phyloP scores from a whole-genome alignment of 2,888 invertebrate genomes.

The Chaetogeoica ovagalla region DNA sequence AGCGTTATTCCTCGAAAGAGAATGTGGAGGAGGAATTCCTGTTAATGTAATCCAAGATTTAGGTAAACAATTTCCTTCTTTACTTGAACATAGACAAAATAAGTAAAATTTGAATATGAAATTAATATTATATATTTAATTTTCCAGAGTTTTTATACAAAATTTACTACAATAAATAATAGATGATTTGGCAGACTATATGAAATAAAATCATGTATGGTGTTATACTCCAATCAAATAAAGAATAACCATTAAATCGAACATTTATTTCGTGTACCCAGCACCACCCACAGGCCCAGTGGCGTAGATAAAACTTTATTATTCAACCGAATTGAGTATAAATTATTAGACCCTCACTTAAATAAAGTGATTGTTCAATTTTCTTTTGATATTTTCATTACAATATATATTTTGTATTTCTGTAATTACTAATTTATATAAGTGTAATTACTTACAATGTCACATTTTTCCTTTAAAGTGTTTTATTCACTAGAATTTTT shows the following conservation, averaged over 20 bases:
- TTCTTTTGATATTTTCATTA: constrained; percentile 29
- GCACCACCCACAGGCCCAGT: too few species aligned
- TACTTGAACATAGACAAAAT: background rate
- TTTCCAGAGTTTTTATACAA: constrained; percentile 35
- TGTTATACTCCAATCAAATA: background rate
- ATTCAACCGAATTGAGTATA: too few species aligned
- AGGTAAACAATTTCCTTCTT: constrained; percentile 7
- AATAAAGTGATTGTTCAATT: constrained; percentile 24
- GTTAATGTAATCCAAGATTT: constrained; percentile 17
- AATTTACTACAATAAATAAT: constrained; percentile 32
- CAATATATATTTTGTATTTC: constrained; percentile 18
- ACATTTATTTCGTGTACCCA: too few species aligned
- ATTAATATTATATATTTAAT: background rate
- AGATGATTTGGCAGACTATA: constrained; percentile 21
- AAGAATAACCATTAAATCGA: too few species aligned
- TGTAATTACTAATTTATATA: background rate
- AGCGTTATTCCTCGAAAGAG: constrained; percentile 40
- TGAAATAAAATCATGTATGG: constrained; percentile 18
- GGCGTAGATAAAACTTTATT: too few species aligned
- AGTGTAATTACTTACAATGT: background rate
- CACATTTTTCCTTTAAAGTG: constrained; percentile 48
- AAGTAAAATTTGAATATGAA: too few species aligned
- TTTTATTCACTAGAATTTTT: constrained; percentile 43
- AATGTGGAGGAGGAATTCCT: background rate
- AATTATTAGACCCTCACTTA: constrained; percentile 14